Evolutionary conservation across 2,113 vertebrate species (phyloP), one percentile per base, ranked within the genome.

Genomic region (Symphodus melops): DNA sequence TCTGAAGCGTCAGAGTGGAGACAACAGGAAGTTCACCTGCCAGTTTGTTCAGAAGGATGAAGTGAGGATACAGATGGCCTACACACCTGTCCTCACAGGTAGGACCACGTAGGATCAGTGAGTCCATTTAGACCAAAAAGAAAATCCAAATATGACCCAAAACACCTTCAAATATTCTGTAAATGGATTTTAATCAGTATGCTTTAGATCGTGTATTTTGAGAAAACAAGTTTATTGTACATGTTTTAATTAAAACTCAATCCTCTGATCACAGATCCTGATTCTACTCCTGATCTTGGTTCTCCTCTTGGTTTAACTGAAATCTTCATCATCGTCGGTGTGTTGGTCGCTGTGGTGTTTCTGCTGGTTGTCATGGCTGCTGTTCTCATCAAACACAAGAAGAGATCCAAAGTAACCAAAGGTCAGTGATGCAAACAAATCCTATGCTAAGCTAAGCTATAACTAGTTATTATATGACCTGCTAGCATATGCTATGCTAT

Each of bases 21-120:
- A 0, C 16, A 64, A 46, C 60, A 81, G 49, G 69, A 84, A 0
- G 7, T 78, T 62, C 79, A 84, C 19, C 69, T 88, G 86, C 71
- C 76, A 79, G 66, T 13, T 57, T 9, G 8, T 68, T 13, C 12
- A 68, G 12, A 0, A 42, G 1, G 0, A 39, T 1, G 2, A 0
- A 0, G 60, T 72, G 1, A 1, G 0, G 75, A 37, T 74, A 58
- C 3, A 75, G 12, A 58, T 19, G 19, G 28, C 65, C 23, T 71
- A 68, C 81, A 37, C 78, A 21, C 12, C 20, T n/a, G 53, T 11
- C 2, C 42, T 20, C 54, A 19, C 6, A 64, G 68, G 77, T 81
- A 19, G 0, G 28, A 36, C 6, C 2, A 21, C 5, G 28, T 33
- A 33, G 28, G 28, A 33, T 33, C 28, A 33, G 28, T 33, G 28